Evolutionary conservation across 2,113 vertebrate species (phyloP).

Genomic region (Acanthisitta chloris): DNA sequence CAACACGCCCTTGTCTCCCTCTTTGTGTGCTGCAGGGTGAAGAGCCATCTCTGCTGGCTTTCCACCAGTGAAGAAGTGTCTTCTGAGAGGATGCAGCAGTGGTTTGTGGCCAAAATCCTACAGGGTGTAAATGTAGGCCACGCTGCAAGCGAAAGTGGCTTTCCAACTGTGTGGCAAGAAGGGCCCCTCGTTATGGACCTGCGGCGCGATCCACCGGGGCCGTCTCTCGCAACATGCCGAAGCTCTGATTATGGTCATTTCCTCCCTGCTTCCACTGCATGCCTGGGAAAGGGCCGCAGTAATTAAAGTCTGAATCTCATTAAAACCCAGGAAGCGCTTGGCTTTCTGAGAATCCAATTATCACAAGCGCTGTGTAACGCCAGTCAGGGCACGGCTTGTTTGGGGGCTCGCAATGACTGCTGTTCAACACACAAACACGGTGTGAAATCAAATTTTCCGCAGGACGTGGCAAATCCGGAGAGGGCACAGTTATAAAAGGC

Average conservation of each 20-base stretch:
- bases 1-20: background rate
- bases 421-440: slow-evolving; percentile 30
- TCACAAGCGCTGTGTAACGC: slow-evolving; percentile 24
- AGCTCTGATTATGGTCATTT: slow-evolving; percentile 55
- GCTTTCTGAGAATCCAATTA: slow-evolving; percentile 67
- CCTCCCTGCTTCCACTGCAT: slow-evolving; percentile 28
- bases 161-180: slow-evolving; percentile 22
- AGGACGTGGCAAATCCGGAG: background rate
- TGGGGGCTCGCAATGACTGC: slow-evolving; percentile 35
- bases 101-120: background rate
- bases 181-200: slow-evolving; percentile 32
- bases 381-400: slow-evolving; percentile 39
- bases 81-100: background rate
- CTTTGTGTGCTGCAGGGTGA: background rate
- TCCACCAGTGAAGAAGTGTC: background rate
- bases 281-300: slow-evolving; percentile 50
- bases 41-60: background rate
- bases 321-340: slow-evolving; percentile 53
- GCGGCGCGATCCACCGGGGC: background rate
- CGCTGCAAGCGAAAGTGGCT: background rate
- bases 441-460: slow-evolving; percentile 38
- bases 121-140: background rate
- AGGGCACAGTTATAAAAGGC: background rate
- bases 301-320: slow-evolving; percentile 68
- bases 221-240: slow-evolving; percentile 2